Conservation (phyloP, 2,888 invertebrate species). For the Dolichopus griseipennis region DNA sequence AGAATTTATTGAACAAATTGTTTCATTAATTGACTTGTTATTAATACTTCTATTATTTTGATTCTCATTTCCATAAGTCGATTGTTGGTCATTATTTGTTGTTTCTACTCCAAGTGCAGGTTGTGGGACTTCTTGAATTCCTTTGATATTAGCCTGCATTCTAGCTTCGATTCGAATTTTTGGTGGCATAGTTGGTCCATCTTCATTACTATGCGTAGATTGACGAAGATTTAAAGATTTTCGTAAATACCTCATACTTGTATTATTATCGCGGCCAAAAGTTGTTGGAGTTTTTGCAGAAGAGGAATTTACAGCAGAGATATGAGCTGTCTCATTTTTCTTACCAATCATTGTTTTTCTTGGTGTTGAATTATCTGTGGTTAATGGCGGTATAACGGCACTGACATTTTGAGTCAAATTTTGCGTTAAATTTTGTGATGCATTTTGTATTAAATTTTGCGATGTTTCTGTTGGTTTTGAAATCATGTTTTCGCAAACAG, state of each 20-base stretch:
- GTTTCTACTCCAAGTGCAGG: neutral
- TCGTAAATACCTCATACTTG: constrained; percentile 28
- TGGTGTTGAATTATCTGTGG: neutral
- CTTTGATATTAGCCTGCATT: neutral
- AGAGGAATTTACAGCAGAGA: neutral
- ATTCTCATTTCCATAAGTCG: no score
- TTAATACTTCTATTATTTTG: no score
- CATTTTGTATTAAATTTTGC: neutral
- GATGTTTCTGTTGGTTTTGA: constrained; percentile 12
- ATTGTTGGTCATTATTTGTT: neutral
- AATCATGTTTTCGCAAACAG: constrained; percentile 17
- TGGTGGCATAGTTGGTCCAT: constrained; percentile 23
- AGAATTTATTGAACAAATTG: neutral
- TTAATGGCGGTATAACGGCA: neutral
- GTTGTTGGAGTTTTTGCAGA: constrained; percentile 27
- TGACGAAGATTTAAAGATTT: constrained; percentile 29
- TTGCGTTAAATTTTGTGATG: neutral
- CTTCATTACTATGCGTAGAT: constrained; percentile 19
- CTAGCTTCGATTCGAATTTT: constrained; percentile 29
- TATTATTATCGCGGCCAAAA: constrained; percentile 29
- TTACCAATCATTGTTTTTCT: constrained; percentile 7
- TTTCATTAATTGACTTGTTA: neutral
- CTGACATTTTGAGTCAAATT: constrained; percentile 2
- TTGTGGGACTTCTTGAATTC: constrained; percentile 1
- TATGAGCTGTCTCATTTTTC: neutral